Percentiles rank a stretch among this genome's conserved stretches.
Conservation (phyloP, 2,888 invertebrate species). For the Agriopis leucophaearia region DNA sequence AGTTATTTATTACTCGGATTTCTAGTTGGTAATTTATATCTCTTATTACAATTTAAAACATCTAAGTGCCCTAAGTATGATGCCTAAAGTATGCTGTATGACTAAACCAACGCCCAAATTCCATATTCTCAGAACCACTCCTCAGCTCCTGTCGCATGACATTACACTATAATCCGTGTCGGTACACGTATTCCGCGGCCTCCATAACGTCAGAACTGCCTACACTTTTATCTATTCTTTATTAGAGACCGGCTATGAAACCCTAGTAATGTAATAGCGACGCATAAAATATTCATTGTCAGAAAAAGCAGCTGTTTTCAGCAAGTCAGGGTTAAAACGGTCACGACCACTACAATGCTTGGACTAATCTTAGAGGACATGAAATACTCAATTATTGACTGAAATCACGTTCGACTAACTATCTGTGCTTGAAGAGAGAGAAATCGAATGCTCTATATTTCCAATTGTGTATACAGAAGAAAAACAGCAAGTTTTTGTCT, state of each 20-base stretch:
- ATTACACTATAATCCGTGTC: not conserved
- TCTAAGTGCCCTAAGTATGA: not conserved
- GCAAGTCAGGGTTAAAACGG: conserved; percentile 46
- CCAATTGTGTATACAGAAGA: not conserved
- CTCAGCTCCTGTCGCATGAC: conserved; percentile 15
- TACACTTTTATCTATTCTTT: conserved; percentile 28
- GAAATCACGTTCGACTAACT: not conserved
- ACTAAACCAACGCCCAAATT: no score
- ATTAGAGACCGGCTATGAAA: conserved; percentile 31
- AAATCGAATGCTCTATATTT: not conserved
- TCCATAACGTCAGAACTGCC: conserved; percentile 2
- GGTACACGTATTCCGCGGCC: conserved; percentile 3
- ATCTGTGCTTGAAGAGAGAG: not conserved
- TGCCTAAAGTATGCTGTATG: no score
- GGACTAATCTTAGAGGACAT: not conserved
- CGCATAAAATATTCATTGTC: conserved; percentile 59
- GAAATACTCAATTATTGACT: not conserved
- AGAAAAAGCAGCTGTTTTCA: conserved; percentile 48
- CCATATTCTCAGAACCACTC: not conserved
- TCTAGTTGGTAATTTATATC: no score
- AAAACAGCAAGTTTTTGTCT: no score
- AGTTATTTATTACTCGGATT: no score
- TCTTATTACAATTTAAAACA: not conserved
- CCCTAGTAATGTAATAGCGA: conserved; percentile 42
- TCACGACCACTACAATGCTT: not conserved